These are phyloP conservation scores for Zoanthus gigantus DNA, from an alignment of 92 coral and sea anemone genomes.

Conservation along the genomic window DNA sequence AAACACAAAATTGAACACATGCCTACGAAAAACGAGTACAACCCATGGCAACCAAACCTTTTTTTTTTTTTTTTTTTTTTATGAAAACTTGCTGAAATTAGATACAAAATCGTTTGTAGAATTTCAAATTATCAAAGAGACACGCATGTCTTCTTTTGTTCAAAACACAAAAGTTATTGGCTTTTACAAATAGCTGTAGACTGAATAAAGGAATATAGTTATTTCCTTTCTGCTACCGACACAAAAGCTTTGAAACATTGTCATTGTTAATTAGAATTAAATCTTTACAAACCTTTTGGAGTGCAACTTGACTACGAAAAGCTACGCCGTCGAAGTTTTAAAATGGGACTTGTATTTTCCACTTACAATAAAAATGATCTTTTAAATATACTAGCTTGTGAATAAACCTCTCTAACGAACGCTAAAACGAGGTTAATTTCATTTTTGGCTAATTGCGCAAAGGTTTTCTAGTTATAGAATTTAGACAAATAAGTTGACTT, in stretches of 20 bases:
- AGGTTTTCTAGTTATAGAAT: conserved; percentile 1
- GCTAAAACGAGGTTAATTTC: too few relatives aligned
- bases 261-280: not conserved
- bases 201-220: not conserved
- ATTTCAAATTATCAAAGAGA: not conserved
- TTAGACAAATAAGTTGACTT: conserved; percentile 9
- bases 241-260: conserved; percentile 18
- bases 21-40: conserved; percentile 6
- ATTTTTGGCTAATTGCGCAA: too few relatives aligned
- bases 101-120: not conserved
- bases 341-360: too few relatives aligned
- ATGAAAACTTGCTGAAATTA: not conserved
- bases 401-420: too few relatives aligned
- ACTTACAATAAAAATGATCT: too few relatives aligned
- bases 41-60: conserved; percentile 15
- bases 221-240: conserved; percentile 6
- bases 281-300: too few relatives aligned
- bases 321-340: too few relatives aligned
- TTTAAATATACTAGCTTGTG: too few relatives aligned
- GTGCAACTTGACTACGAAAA: too few relatives aligned
- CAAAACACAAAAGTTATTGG: not conserved
- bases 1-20: conserved; percentile 1
- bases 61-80: not conserved
- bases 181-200: conserved; percentile 32
- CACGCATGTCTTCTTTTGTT: conserved; percentile 18